Evolutionary conservation across 2,113 vertebrate species (phyloP).

Genomic region (Platanista minor): DNA sequence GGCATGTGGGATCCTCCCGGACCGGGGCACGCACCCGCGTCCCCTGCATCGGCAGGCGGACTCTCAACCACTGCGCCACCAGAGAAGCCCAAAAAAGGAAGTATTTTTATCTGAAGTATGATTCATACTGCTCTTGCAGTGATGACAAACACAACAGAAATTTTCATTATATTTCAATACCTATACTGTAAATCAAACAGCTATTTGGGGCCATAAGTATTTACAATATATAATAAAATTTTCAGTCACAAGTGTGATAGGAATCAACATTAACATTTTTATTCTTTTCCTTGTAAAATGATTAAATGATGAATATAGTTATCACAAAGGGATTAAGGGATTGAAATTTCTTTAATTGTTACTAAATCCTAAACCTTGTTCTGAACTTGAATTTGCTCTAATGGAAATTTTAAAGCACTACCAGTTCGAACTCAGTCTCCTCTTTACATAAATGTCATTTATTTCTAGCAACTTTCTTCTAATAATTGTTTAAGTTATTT

Average conservation of each 20-base stretch:
- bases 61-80: too few relatives aligned
- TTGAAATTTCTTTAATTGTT: conserved; percentile 42
- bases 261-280: conserved; percentile 39
- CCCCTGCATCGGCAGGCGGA: too few relatives aligned
- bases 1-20: too few relatives aligned
- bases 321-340: conserved; percentile 34
- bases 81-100: conserved; percentile 47
- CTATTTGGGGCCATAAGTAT: conserved; percentile 17
- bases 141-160: neutral
- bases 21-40: too few relatives aligned
- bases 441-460: conserved; percentile 45
- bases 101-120: neutral
- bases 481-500: conserved; percentile 56
- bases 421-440: neutral
- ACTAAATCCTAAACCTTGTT: conserved; percentile 43
- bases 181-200: conserved; percentile 43
- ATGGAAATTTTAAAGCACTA: conserved; percentile 33
- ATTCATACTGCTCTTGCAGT: neutral
- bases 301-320: conserved; percentile 20
- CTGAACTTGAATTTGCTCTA: conserved; percentile 29
- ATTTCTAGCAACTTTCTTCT: conserved; percentile 44
- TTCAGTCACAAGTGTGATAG: conserved; percentile 13
- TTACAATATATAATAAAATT: conserved; percentile 35
- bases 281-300: conserved; percentile 31
- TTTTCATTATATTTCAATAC: conserved; percentile 22